These are phyloP conservation scores for Lysandra coridon DNA, from an alignment of 2,888 invertebrate species.

Conservation along the genomic window DNA sequence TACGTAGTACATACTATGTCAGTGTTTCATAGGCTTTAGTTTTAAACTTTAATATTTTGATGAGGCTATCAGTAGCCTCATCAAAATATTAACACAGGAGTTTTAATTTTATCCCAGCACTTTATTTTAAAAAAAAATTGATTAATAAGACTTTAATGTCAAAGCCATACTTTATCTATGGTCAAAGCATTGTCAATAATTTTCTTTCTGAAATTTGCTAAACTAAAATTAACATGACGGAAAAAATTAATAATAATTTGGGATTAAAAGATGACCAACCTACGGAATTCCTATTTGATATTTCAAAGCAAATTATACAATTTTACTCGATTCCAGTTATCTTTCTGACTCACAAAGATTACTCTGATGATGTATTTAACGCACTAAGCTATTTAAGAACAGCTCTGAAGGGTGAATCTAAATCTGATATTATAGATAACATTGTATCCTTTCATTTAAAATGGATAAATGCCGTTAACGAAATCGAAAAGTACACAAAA, in stretches of 20 bases:
- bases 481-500: conserved; percentile 59
- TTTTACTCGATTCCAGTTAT: conserved; percentile 68
- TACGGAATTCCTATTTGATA: conserved; percentile 58
- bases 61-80: too few relatives aligned
- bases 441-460: conserved; percentile 67
- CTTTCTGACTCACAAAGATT: conserved; percentile 63
- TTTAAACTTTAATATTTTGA: too few relatives aligned
- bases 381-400: conserved; percentile 57
- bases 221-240: background rate
- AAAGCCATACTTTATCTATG: background rate
- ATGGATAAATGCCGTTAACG: conserved; percentile 64
- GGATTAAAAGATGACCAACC: conserved; percentile 43
- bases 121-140: background rate
- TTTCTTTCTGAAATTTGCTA: background rate
- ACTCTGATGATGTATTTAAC: conserved; percentile 61
- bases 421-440: conserved; percentile 52
- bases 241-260: background rate
- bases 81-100: too few relatives aligned
- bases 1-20: too few relatives aligned
- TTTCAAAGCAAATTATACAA: conserved; percentile 62
- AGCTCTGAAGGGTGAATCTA: conserved; percentile 49
- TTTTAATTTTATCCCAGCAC: background rate
- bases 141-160: background rate
- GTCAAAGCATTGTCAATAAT: background rate
- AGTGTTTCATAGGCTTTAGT: too few relatives aligned